A percentile compares a stretch with the other conserved stretches of the same genome.
These are phyloP conservation scores for Luidia sarsii DNA, from an alignment of 53 echinoderm and acorn worm species.

Conservation along the genomic window DNA sequence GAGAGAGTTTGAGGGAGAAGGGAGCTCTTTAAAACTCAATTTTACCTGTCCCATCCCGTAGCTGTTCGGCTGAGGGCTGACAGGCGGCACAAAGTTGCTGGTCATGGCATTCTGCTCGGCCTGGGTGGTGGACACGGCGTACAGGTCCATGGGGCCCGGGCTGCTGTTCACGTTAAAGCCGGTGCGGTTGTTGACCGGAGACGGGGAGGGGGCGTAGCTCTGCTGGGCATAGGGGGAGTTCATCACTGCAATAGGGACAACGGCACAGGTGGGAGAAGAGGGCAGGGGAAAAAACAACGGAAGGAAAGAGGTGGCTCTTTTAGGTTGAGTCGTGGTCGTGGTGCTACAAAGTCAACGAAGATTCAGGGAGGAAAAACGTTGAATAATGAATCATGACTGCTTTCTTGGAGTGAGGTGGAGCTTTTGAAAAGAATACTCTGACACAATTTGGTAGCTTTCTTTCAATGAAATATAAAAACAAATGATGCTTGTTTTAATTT, in stretches of 20 bases:
- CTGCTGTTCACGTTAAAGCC: constrained; percentile 80
- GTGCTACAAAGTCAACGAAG: too few relatives aligned
- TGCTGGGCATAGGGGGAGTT: constrained; percentile 83
- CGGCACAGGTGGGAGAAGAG: not conserved
- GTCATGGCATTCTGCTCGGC: constrained; percentile 79
- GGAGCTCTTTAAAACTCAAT: not conserved
- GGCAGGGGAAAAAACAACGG: too few relatives aligned
- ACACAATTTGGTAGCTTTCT: too few relatives aligned
- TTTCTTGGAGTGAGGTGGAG: too few relatives aligned
- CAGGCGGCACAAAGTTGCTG: constrained; percentile 81
- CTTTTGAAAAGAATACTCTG: too few relatives aligned
- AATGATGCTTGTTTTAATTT: too few relatives aligned
- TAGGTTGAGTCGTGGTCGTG: too few relatives aligned
- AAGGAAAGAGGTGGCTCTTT: too few relatives aligned
- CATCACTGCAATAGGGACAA: constrained; percentile 30
- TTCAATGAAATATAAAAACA: too few relatives aligned
- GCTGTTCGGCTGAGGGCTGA: constrained; percentile 95
- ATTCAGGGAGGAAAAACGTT: too few relatives aligned
- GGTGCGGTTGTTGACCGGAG: constrained; percentile 82
- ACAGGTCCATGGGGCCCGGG: constrained; percentile 95
- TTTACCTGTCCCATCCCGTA: constrained; percentile 80
- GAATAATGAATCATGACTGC: too few relatives aligned
- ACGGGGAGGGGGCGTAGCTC: constrained; percentile 89
- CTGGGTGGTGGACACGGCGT: constrained; percentile 72
- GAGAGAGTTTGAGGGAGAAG: too few relatives aligned